Evolutionary conservation across 2,113 vertebrate genomes (phyloP).

Genomic region (Phrynosoma blainvillii): DNA sequence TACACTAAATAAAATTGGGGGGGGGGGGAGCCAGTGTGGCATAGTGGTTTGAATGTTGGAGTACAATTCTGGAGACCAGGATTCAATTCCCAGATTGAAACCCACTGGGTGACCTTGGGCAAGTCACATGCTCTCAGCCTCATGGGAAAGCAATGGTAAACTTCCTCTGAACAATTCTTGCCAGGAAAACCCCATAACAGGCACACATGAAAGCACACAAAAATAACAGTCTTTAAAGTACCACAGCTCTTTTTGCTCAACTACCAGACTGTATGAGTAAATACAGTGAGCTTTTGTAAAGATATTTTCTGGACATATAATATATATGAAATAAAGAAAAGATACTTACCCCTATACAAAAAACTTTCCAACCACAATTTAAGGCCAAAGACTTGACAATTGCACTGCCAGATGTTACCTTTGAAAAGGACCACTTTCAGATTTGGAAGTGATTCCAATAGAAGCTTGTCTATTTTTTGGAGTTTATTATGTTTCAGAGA

Average conservation of each 20-base stretch:
- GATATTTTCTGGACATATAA: background rate
- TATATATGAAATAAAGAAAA: background rate
- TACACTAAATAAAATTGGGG: too few relatives aligned
- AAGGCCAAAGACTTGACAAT: slow-evolving; percentile 89
- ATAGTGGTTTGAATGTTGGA: too few relatives aligned
- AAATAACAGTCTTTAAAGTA: background rate
- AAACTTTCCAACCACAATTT: slow-evolving; percentile 98
- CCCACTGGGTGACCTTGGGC: too few relatives aligned
- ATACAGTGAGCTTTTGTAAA: background rate
- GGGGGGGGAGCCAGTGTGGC: too few relatives aligned
- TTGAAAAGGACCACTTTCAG: slow-evolving; percentile 85
- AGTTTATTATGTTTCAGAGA: slow-evolving; percentile 88
- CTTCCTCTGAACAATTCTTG: too few relatives aligned
- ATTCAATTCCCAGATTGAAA: too few relatives aligned
- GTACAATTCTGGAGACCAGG: too few relatives aligned
- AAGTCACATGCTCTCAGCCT: too few relatives aligned
- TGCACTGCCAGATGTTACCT: slow-evolving; percentile 94
- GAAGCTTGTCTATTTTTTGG: slow-evolving; percentile 82
- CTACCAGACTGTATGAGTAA: background rate
- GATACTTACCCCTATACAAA: slow-evolving; percentile 89
- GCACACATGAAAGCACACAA: too few relatives aligned
- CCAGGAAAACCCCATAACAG: too few relatives aligned
- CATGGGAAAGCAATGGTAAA: too few relatives aligned
- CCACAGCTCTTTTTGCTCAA: background rate
- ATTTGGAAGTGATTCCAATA: slow-evolving; percentile 86